A percentile compares a stretch with the other conserved stretches of the same genome.
These are phyloP conservation scores for Macroglossus sobrinus DNA, from an alignment of 2,113 vertebrate genomes.

Conservation along the genomic window DNA sequence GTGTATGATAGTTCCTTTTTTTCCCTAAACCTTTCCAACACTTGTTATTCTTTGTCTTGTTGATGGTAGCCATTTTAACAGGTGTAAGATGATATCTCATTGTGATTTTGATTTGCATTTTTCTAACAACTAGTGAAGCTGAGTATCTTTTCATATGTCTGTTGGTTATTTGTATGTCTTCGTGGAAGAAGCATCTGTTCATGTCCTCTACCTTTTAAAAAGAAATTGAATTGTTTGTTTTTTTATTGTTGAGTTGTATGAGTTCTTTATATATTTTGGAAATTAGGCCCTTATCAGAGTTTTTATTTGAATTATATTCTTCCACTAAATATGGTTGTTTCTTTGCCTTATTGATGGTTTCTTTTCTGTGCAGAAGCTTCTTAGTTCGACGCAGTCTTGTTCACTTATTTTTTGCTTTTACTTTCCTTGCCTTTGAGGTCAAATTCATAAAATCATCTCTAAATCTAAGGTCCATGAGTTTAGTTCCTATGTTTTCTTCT, in stretches of 20 bases:
- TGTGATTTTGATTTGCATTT: too few species aligned
- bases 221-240: not conserved
- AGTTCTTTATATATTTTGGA: not conserved
- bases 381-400: not conserved
- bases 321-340: not conserved
- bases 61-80: too few species aligned
- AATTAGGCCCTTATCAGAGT: not conserved
- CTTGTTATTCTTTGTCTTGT: too few species aligned
- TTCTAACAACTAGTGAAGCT: too few species aligned
- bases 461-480: not conserved
- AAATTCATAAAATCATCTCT: too few species aligned
- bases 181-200: too few species aligned
- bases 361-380: not conserved
- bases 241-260: not conserved
- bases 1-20: too few species aligned
- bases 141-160: too few species aligned
- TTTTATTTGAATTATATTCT: not conserved
- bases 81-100: too few species aligned
- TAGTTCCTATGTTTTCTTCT: not conserved
- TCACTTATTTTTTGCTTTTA: not conserved
- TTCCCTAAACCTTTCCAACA: too few species aligned
- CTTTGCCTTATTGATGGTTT: not conserved
- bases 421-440: not conserved
- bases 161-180: too few species aligned
- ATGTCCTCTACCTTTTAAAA: too few species aligned